Conservation (phyloP, 1,140 invertebrate genomes). For the Habropoda laboriosa region DNA sequence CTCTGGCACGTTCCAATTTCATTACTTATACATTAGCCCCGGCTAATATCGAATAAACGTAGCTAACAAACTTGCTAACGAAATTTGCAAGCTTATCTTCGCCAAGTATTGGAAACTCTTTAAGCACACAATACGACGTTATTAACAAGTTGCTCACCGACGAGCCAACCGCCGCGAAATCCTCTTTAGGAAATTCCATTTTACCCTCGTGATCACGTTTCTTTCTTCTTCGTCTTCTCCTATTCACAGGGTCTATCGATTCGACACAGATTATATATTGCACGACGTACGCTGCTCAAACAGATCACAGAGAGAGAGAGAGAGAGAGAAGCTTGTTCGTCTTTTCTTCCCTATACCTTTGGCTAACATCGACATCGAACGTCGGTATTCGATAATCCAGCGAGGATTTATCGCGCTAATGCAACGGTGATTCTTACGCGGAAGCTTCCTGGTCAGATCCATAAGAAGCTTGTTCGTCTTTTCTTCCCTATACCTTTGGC, state of each 20-base stretch:
- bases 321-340: too few relatives aligned
- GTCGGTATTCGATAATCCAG: not conserved
- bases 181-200: conserved; percentile 2
- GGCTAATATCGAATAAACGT: conserved; percentile 9
- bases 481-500: not conserved
- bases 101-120: conserved; percentile 21
- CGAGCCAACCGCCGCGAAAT: not conserved
- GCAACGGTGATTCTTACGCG: conserved; percentile 20
- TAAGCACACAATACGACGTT: conserved; percentile 29
- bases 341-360: not conserved
- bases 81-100: conserved; percentile 16
- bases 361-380: not conserved
- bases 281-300: not conserved
- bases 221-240: not conserved
- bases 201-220: not conserved
- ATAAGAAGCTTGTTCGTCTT: too few relatives aligned
- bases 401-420: conserved; percentile 35
- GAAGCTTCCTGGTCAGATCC: not conserved
- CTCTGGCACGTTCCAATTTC: conserved; percentile 1
- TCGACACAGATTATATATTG: not conserved
- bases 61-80: conserved; percentile 8
- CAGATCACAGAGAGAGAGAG: too few relatives aligned
- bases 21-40: conserved; percentile 20
- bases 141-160: not conserved
- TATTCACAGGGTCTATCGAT: not conserved